Base-by-base conservation (phyloP, 2,113 vertebrate genomes). In the Tursiops truncatus region DNA sequence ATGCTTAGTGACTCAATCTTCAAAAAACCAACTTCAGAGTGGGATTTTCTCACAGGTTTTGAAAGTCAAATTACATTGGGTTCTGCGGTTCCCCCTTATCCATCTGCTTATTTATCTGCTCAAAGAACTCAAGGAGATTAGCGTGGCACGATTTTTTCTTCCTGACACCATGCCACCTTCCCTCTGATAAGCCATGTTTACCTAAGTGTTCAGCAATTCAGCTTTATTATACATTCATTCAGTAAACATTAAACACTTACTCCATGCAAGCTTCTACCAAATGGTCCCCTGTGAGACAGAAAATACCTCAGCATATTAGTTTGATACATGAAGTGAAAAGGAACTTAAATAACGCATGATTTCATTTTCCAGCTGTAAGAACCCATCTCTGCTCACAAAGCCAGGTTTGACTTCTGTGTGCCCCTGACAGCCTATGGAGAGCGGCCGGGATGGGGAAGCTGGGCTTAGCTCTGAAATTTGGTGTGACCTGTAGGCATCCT, bases 1-100 rank as follows among this genome's bases (percentile, higher is more conserved):
- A 84, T 53, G 73, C 91, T 86, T 41, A 65, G 91, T 91, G 91
- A 97, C 91, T 97, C 96, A 41, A 25, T 95, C 92, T 94, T 83
- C 62, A 15, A 56, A 96, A 92, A 97, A 50, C 68, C 68, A 50
- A 91, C 80, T 33, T 95, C 83, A 74, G 67, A 96, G 85, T 88
- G 88, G 76, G 93, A 97, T 97, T 97, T 96, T 87, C 95, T 96
- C 91, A 60, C 91, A 74, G 93, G 96, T 95, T 98, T 97, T 97
- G 80, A 96, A 97, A 98, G 97, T 96, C 97, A 98, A 96, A 97
- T 97, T 83, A 96, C 97, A 97, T 62, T n/a, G 63, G 73, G 91
- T 95, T 97, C 95, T 70, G 91, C 56, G 85, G 71, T 67, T 94
- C 93, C 62, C 91, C 96, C 88, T 96, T 88, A 58, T 93, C 94